Conservation (phyloP, 2,888 invertebrate genomes). For the Drosophila greeni region DNA sequence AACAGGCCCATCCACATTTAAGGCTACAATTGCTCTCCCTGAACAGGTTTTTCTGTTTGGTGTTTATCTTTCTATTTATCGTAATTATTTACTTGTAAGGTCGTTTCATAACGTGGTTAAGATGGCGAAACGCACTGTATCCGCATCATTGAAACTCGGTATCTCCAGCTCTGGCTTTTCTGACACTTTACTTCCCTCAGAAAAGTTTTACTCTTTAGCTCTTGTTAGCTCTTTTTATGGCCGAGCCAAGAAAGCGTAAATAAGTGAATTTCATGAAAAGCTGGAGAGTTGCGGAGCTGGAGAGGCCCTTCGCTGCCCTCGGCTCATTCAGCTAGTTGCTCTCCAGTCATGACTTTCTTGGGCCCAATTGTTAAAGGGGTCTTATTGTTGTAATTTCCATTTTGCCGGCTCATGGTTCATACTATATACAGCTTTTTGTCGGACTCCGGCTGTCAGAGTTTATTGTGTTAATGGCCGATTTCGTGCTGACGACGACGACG, state of each 20-base stretch:
- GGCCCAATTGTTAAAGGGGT: slow-evolving; percentile 47
- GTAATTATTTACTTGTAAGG: slow-evolving; percentile 24
- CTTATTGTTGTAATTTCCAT: slow-evolving; percentile 44
- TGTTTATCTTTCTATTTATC: slow-evolving; percentile 34
- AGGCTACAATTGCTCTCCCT: slow-evolving; percentile 39
- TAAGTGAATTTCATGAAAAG: slow-evolving; percentile 57
- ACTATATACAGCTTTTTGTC: slow-evolving; percentile 16
- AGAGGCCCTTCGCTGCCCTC: slow-evolving; percentile 10
- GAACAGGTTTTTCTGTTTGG: slow-evolving; percentile 20
- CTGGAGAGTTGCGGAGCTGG: slow-evolving; percentile 11
- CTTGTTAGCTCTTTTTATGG: slow-evolving; percentile 15
- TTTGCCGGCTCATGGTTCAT: slow-evolving; percentile 49
- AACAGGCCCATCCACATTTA: neutral
- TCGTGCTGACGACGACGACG: slow-evolving; percentile 53
- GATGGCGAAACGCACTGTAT: slow-evolving; percentile 27
- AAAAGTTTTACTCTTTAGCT: slow-evolving; percentile 17
- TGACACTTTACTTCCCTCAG: slow-evolving; percentile 19
- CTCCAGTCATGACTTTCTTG: slow-evolving; percentile 51
- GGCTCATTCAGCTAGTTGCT: slow-evolving; percentile 11
- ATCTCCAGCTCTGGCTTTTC: slow-evolving; percentile 14
- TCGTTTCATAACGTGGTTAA: slow-evolving; percentile 20
- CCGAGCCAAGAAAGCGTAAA: slow-evolving; percentile 68
- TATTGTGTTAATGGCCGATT: slow-evolving; percentile 67
- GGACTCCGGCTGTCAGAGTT: slow-evolving; percentile 55
- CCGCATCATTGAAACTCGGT: slow-evolving; percentile 26